Conservation (phyloP, 2,113 vertebrate genomes). For the Himantopus leucocephalus region DNA sequence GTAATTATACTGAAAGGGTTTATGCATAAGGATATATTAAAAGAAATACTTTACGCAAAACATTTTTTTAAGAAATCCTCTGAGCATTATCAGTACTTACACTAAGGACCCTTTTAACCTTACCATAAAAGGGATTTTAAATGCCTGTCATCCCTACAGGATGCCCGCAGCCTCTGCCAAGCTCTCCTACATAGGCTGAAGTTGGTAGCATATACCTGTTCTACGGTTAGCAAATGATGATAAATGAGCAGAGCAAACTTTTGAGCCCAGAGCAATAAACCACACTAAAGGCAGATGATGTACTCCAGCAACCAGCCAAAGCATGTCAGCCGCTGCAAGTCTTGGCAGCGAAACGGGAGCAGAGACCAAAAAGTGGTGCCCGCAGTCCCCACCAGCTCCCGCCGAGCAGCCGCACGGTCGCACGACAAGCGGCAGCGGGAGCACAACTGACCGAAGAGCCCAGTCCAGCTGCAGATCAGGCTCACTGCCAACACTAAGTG, state of each 20-base stretch:
- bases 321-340: not conserved
- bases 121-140: not conserved
- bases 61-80: not conserved
- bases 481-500: not conserved
- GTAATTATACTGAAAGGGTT: conserved; percentile 13
- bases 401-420: accelerated
- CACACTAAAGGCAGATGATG: not conserved
- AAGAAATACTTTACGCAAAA: not conserved
- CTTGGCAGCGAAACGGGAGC: not conserved
- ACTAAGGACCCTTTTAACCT: not conserved
- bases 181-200: not conserved
- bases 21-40: not conserved
- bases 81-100: not conserved
- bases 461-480: accelerated
- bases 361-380: not conserved
- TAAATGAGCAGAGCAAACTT: not conserved
- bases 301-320: not conserved
- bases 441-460: accelerated
- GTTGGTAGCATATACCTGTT: not conserved
- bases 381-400: accelerated
- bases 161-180: not conserved
- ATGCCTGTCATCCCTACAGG: not conserved
- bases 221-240: not conserved
- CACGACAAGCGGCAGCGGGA: accelerated
- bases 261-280: not conserved